Percentiles rank a stretch among this genome's conserved stretches.
phyloP scores from a whole-genome alignment of 2,113 vertebrate species.

The Blennius ocellaris region DNA sequence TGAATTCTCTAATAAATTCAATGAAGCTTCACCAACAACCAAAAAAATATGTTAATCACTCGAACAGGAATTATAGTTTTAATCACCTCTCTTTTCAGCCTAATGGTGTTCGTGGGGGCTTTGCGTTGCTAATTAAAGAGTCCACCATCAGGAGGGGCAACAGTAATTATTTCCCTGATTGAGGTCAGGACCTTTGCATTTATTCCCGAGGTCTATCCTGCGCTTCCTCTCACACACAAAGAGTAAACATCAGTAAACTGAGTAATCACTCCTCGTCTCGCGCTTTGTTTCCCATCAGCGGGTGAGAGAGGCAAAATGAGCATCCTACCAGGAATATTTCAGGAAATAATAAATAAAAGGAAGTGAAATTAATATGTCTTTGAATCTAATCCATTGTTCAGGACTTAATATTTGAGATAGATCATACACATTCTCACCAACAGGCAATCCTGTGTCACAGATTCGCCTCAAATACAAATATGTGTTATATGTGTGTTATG shows the following conservation, averaged over 20 bases:
- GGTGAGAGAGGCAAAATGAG: too few species aligned
- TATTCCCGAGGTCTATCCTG: conserved; percentile 64
- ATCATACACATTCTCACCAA: too few species aligned
- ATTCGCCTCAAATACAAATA: too few species aligned
- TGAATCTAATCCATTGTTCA: too few species aligned
- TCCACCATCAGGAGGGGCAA: conserved; percentile 65
- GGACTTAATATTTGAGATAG: too few species aligned
- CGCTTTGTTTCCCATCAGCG: too few species aligned
- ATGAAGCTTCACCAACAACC: conserved; percentile 30
- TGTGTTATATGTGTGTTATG: too few species aligned
- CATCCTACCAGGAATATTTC: too few species aligned
- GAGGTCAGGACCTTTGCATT: conserved; percentile 77
- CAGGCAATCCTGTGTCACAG: too few species aligned
- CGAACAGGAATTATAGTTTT: conserved; percentile 63
- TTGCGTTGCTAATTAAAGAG: conserved; percentile 73
- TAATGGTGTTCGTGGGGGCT: conserved; percentile 63
- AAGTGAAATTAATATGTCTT: too few species aligned
- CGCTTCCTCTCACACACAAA: conserved; percentile 43
- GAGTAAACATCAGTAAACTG: conserved; percentile 39
- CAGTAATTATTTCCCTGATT: conserved; percentile 81
- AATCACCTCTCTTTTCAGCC: conserved; percentile 69
- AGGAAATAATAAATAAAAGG: too few species aligned
- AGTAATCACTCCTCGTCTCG: too few species aligned
- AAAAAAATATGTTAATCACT: conserved; percentile 52
- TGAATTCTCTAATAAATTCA: conserved; percentile 44